These are phyloP conservation scores for Panthera uncia DNA, from an alignment of 2,113 vertebrate genomes.

Conservation along the genomic window DNA sequence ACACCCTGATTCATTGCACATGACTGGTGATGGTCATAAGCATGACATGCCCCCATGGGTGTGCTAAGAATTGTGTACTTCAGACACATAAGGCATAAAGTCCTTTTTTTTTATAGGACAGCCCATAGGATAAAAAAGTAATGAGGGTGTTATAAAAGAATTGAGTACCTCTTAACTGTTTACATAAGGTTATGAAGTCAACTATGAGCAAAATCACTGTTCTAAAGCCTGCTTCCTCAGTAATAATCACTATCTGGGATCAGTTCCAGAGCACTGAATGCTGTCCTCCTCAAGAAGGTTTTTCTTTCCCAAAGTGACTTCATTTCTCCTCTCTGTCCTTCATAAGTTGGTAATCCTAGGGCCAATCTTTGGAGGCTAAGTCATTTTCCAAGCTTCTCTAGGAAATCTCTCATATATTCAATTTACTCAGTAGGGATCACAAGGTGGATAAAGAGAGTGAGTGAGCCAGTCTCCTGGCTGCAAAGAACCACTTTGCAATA, in stretches of 20 bases:
- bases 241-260: neutral
- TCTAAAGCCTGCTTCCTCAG: neutral
- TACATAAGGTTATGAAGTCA: neutral
- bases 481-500: neutral
- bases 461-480: neutral
- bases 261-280: too few relatives aligned
- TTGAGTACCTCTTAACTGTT: neutral
- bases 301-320: neutral
- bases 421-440: neutral
- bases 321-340: neutral
- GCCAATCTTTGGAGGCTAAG: neutral
- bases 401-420: neutral
- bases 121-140: neutral
- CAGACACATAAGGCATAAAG: neutral
- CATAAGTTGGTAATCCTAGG: neutral
- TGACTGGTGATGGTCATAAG: neutral
- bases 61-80: neutral
- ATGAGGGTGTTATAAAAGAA: neutral
- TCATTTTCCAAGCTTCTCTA: neutral
- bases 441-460: neutral
- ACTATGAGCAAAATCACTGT: neutral
- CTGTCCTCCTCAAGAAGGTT: neutral
- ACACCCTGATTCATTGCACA: rapidly evolving
- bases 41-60: rapidly evolving
- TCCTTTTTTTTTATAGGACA: neutral